phyloP scores from a whole-genome alignment of 2,797 vertebrate species.

The Macropodus opercularis region DNA sequence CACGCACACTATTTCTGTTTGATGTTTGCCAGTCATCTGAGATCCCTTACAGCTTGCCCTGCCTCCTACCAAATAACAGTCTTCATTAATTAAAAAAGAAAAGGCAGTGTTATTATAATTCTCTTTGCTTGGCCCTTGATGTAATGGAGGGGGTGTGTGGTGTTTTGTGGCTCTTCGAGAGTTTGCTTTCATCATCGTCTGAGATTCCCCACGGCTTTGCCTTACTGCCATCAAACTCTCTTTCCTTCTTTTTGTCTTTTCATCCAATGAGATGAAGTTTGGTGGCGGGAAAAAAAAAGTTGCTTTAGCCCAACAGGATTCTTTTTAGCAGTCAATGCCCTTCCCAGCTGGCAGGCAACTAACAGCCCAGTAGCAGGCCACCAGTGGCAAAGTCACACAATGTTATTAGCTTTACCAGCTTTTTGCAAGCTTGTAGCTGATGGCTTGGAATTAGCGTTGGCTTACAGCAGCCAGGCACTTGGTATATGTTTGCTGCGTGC shows the following conservation, averaged over 20 bases:
- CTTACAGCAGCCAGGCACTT: constrained; percentile 44
- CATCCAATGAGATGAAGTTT: constrained; percentile 78
- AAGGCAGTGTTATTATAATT: constrained; percentile 81
- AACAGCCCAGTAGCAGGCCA: constrained; percentile 58
- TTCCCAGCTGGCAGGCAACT: constrained; percentile 65
- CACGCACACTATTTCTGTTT: constrained; percentile 70
- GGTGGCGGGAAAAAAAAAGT: constrained; percentile 72
- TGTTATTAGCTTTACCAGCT: constrained; percentile 65
- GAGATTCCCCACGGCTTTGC: constrained; percentile 78
- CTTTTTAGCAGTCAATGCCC: constrained; percentile 75
- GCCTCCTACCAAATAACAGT: constrained; percentile 83
- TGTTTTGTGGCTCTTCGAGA: constrained; percentile 82
- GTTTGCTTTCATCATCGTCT: constrained; percentile 83
- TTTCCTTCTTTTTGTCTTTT: constrained; percentile 79
- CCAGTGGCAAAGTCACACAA: constrained; percentile 71
- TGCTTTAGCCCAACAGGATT: constrained; percentile 70
- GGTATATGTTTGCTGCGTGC: constrained; percentile 33
- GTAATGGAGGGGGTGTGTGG: constrained; percentile 78
- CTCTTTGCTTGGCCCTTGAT: constrained; percentile 82
- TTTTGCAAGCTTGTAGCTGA: constrained; percentile 46
- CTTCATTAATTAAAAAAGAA: constrained; percentile 83
- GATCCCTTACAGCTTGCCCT: constrained; percentile 84
- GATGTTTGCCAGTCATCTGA: constrained; percentile 87
- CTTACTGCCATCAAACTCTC: constrained; percentile 76
- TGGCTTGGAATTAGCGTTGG: constrained; percentile 60